Evolutionary conservation across 2,797 vertebrate genomes (phyloP), one percentile per base, ranked within the genome.

Genomic region (Danio tinwini): DNA sequence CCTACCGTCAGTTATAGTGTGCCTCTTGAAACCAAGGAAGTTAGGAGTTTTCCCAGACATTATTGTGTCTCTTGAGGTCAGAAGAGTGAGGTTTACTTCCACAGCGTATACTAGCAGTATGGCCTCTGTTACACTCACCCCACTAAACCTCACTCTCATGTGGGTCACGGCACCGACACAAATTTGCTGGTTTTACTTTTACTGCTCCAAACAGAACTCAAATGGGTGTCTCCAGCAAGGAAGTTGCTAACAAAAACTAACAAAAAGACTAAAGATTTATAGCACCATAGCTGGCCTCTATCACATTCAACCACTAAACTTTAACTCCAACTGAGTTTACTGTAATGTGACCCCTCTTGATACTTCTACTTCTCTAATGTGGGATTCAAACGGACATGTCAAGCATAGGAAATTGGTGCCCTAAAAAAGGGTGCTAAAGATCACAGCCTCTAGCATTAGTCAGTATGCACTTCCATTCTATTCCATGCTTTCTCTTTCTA

Each of bases 281-380:
- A 6, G 0, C 6, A 8, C 2, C 50, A 5, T 14, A 37, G 12
- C 9, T 21, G 56, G 0, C 11, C 2, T 37, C 6, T 0, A 0
- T 58, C 29, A 58, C 56, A 58, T 6, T 14, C 5, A 58, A 19
- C 11, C 55, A 5, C 21, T 29, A 29, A 29, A 29, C 29, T 29
- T 29, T 29, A 29, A 29, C 29, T 29, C 29, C 29, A 29, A 29
- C 4, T 11, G 0, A 0, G 19, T 14, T 53, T 7, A 53, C 7
- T 14, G 50, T 3, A 53, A n/a, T 2, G 50, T n/a, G 52, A 52
- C 50, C 7, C 50, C 16, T n/a, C 16, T 1, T 14, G 16, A 3
- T 52, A 52, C 16, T 52, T 7, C 0, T 14, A 50, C 49, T 13
- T 49, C 11, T 50, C 49, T 50, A 13, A 16, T 2, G 12, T 13